These are phyloP conservation scores for Diorhabda elongata DNA, from an alignment of 1,140 invertebrate genomes.

Conservation along the genomic window DNA sequence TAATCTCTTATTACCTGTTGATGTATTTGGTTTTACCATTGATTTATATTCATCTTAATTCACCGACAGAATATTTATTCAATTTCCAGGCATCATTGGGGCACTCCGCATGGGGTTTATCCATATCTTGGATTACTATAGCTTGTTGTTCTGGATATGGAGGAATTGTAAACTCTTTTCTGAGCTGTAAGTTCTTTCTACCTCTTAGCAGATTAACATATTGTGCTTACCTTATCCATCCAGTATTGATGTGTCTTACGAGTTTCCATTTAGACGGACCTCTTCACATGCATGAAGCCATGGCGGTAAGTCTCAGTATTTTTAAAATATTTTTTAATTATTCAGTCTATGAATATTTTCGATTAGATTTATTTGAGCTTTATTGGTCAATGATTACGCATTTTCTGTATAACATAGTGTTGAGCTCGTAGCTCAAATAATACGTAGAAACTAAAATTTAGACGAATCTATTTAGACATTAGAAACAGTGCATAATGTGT, in stretches of 20 bases:
- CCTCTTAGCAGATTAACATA: conserved; percentile 87
- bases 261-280: conserved; percentile 73
- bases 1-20: background rate
- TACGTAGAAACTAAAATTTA: too few species aligned
- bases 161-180: conserved; percentile 65
- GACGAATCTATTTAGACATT: too few species aligned
- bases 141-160: conserved; percentile 75
- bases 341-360: too few species aligned
- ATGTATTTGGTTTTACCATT: background rate
- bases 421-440: too few species aligned
- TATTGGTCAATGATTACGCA: too few species aligned
- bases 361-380: too few species aligned
- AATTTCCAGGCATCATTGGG: conserved; percentile 54
- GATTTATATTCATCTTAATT: too few species aligned
- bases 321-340: too few species aligned
- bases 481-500: too few species aligned
- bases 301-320: conserved; percentile 56
- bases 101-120: conserved; percentile 69
- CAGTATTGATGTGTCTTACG: conserved; percentile 75
- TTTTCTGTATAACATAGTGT: too few species aligned
- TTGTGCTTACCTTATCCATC: conserved; percentile 86
- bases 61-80: background rate
- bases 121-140: conserved; percentile 74
- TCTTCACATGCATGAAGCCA: conserved; percentile 66
- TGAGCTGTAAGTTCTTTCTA: conserved; percentile 75